These are phyloP conservation scores for Caenorhabditis sp. DNA, from an alignment of 2,888 invertebrate genomes.

Conservation along the genomic window DNA sequence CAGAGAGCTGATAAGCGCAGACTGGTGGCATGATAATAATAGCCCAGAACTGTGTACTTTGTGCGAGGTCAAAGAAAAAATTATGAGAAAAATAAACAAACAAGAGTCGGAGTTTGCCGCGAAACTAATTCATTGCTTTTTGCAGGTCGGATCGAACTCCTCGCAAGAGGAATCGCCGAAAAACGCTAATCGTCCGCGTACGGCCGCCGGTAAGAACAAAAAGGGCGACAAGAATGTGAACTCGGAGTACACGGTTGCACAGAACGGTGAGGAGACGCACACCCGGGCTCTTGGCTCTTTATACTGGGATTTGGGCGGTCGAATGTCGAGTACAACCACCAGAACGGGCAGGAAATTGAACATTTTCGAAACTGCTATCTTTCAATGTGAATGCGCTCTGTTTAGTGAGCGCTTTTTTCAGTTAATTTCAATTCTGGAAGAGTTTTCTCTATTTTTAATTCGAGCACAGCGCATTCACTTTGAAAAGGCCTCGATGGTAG, in stretches of 20 bases:
- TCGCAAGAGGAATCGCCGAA: constrained; percentile 17
- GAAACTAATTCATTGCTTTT: neutral
- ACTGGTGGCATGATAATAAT: neutral
- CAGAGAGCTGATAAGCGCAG: neutral
- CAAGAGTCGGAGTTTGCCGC: neutral
- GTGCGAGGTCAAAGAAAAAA: neutral
- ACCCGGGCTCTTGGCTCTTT: too few species aligned
- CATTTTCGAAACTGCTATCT: too few species aligned
- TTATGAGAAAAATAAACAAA: neutral
- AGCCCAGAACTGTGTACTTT: neutral
- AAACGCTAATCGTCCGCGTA: neutral
- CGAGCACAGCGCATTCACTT: too few species aligned
- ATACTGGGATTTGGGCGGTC: too few species aligned
- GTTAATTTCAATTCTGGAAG: too few species aligned
- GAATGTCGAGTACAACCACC: too few species aligned
- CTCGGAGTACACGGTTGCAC: constrained; percentile 25
- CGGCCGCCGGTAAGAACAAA: constrained; percentile 20
- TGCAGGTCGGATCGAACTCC: constrained; percentile 11
- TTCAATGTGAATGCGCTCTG: too few species aligned
- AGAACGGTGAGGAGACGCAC: constrained; percentile 2
- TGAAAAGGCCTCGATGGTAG: too few species aligned
- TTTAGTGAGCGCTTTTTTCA: too few species aligned
- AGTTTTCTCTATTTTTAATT: too few species aligned
- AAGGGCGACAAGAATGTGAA: constrained; percentile 22
- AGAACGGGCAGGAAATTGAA: too few species aligned